phyloP scores from a whole-genome alignment of 2,888 invertebrate species.

The Electrophaes corylata region DNA sequence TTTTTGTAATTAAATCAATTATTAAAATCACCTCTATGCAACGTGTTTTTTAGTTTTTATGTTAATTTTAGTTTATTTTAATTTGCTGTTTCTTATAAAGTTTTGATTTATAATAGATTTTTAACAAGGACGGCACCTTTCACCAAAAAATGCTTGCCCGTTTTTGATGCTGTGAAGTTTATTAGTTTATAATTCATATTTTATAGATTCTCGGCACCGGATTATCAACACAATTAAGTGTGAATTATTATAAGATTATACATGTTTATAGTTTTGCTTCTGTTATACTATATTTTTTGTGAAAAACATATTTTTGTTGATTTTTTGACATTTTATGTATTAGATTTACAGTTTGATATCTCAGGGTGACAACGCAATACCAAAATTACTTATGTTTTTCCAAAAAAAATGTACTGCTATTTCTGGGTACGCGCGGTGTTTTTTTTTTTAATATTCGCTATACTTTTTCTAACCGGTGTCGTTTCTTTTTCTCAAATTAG shows the following conservation, averaged over 20 bases:
- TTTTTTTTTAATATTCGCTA: background rate
- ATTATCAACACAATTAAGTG: conserved; percentile 1
- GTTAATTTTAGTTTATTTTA: background rate
- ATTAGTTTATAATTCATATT: conserved; percentile 11
- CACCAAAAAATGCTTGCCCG: conserved; percentile 33
- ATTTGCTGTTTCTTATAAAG: background rate
- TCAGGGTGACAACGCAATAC: background rate
- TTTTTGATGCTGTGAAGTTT: conserved; percentile 37
- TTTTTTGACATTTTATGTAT: background rate
- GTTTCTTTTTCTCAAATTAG: background rate
- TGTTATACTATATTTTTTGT: conserved; percentile 7
- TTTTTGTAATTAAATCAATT: background rate
- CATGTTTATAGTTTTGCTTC: conserved; percentile 1
- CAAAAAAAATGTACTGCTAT: conserved; percentile 4
- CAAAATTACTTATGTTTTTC: too few relatives aligned
- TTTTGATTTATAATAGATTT: background rate
- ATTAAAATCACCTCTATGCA: background rate
- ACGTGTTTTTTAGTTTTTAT: background rate
- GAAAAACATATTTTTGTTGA: conserved; percentile 8
- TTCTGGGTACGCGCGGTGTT: conserved; percentile 20
- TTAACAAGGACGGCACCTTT: conserved; percentile 20
- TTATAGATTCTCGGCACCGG: conserved; percentile 14
- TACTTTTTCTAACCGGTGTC: conserved; percentile 19
- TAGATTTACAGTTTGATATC: background rate
- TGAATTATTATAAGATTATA: conserved; percentile 11